Base-by-base conservation (phyloP, 2,797 vertebrate genomes). In the Eulemur rubriventer region DNA sequence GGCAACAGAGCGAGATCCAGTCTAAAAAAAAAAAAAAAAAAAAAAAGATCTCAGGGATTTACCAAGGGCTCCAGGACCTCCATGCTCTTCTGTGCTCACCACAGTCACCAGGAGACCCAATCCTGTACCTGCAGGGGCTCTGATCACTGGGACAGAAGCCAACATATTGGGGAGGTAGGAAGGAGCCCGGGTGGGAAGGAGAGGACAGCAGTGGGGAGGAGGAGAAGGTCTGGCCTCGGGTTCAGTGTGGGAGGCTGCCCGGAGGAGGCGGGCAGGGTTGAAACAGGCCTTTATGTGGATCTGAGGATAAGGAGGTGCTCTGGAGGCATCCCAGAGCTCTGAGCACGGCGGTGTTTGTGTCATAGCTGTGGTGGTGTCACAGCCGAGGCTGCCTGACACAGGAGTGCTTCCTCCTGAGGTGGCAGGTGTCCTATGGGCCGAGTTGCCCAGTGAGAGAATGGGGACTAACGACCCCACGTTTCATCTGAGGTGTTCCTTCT, bases 361-460 rank as follows among this genome's bases (percentile, higher is more conserved):
- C 41, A 7, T 8, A 26, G 24, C 26, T 1, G 0, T 6, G 11
- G 52, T 18, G 8, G 38, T 14, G 4, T 46, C 48, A n/a, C 0
- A 28, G 8, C 59, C 33, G 57, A 35, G 10, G 38, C 55, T 72
- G 41, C 67, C 88, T 22, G 35, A 2, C 10, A 2, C 20, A 18
- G 17, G 35, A 4, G 55, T 41, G 26, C 67, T 79, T 91, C 72
- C 78, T 83, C 28, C 67, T 59, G 73, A 90, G 14, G 41, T 50
- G 1, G 57, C 33, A 92, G 50, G 46, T 76, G 35, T 80, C 67
- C 35, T 70, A 48, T 6, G 48, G 91, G 61, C 38, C 73, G 24
- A 82, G 28, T 28, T 4, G 13, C 55, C 79, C 80, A 96, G 63
- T 72, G 65, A 89, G 95, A 86, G 86, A 89, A 65, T 43, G 35